Percentiles rank a stretch among this genome's conserved stretches.
phyloP scores from a whole-genome alignment of 1,140 invertebrate genomes.

The Paraescarpia echinospica region DNA sequence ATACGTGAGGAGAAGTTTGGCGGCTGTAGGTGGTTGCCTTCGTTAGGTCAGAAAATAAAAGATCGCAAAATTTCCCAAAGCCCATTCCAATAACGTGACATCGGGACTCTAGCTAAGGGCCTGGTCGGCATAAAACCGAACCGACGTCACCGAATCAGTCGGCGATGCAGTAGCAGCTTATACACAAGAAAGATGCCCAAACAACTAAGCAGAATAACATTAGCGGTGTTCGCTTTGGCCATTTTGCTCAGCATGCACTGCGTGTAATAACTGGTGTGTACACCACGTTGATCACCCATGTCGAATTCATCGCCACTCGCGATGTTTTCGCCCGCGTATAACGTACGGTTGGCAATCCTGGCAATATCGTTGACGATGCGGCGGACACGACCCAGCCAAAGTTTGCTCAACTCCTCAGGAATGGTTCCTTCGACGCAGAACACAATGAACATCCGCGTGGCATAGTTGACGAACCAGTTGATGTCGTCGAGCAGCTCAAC shows the following conservation, averaged over 20 bases:
- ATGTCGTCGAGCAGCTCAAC: neutral
- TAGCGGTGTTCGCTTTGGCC: neutral
- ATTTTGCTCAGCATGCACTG: neutral
- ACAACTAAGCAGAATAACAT: neutral
- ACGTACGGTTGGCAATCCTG: neutral
- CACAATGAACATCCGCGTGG: neutral
- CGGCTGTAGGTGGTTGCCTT: too few species aligned
- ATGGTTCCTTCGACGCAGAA: neutral
- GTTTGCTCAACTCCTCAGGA: neutral
- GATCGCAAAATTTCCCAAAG: too few species aligned
- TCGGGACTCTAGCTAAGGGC: too few species aligned
- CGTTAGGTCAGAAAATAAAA: too few species aligned
- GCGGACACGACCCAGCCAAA: neutral
- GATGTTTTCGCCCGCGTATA: neutral
- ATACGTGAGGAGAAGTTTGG: too few species aligned
- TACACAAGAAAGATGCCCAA: neutral
- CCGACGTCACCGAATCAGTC: neutral
- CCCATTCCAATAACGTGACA: too few species aligned
- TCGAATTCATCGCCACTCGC: neutral
- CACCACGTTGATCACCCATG: neutral
- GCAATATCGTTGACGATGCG: neutral
- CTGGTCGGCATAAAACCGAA: neutral
- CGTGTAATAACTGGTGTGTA: neutral
- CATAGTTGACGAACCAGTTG: neutral
- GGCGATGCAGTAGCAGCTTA: neutral